Evolutionary conservation across 1,140 invertebrate genomes (phyloP), one percentile per base, ranked within the genome.

Genomic region (Sitophilus oryzae): DNA sequence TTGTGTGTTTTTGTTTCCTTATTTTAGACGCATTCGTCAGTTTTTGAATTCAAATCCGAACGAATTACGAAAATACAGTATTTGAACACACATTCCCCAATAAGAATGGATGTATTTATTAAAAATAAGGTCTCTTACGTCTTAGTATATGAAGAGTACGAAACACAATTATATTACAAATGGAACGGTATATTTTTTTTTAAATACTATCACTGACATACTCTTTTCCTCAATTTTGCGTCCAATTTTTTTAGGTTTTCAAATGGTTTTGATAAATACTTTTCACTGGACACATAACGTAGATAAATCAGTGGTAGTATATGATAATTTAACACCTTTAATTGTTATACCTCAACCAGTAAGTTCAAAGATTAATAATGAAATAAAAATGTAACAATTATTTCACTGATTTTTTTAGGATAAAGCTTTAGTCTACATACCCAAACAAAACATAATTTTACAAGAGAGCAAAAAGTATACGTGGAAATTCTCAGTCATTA

Each of bases 131-230:
- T 46, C n/a, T 42, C 36, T 21, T 56, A 51, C 20, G 37, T 63
- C 0, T 35, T 61, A 23, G 56, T 61, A 45, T 59, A 61, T 41
- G 41, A 56, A 36, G 43, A 52, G 14, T 20, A 10, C 18, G 40
- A 35, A 16, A 48, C 20, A 18, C 49, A 50, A 19, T 20, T 30
- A 1, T 22, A 56, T 0, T 63, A 57, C 43, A 45, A 47, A 45
- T 63, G 59, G 61, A 54, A 19, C 21, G 59, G 59, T 60, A 45
- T n/a, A n/a, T n/a, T n/a, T n/a, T n/a, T n/a, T n/a, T n/a, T n/a
- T n/a, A n/a, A n/a, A n/a, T n/a, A n/a, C n/a, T n/a, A n/a, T n/a
- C n/a, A n/a, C n/a, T n/a, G n/a, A n/a, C n/a, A n/a, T n/a, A n/a
- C n/a, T n/a, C n/a, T n/a, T n/a, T n/a, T n/a, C n/a, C n/a, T n/a